phyloP scores from a whole-genome alignment of 2,113 vertebrate genomes.

The Cettia cetti region DNA sequence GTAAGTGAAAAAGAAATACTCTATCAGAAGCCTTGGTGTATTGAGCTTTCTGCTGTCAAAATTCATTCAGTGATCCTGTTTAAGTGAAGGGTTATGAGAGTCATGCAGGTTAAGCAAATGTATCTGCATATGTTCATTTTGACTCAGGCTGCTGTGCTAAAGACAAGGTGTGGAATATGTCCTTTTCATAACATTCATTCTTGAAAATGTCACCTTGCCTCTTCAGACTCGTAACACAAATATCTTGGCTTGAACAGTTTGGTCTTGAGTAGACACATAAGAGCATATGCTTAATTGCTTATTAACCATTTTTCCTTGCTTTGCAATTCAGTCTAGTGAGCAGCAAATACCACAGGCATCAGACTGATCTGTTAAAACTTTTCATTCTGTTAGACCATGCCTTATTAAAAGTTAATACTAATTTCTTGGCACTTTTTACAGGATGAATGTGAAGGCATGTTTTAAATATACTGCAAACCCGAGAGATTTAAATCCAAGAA shows the following conservation, averaged over 20 bases:
- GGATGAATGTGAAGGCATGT: slow-evolving; percentile 86
- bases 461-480: slow-evolving; percentile 87
- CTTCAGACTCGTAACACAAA: neutral
- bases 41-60: neutral
- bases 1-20: slow-evolving; percentile 56
- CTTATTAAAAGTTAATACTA: neutral
- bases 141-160: neutral
- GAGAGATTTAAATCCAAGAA: slow-evolving; percentile 77
- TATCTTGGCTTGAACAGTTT: neutral
- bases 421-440: slow-evolving; percentile 68
- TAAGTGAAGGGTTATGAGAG: neutral
- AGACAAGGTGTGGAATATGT: neutral
- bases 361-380: neutral
- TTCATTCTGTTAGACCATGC: neutral
- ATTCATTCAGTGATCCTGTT: neutral
- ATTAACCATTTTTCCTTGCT: neutral
- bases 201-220: neutral
- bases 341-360: neutral
- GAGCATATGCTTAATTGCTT: neutral
- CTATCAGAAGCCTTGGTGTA: neutral
- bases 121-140: neutral
- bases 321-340: neutral
- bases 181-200: neutral
- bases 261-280: neutral
- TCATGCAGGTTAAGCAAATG: neutral